Evolutionary conservation across 2,888 invertebrate genomes (phyloP).

Genomic region (Drosophila koepferae): DNA sequence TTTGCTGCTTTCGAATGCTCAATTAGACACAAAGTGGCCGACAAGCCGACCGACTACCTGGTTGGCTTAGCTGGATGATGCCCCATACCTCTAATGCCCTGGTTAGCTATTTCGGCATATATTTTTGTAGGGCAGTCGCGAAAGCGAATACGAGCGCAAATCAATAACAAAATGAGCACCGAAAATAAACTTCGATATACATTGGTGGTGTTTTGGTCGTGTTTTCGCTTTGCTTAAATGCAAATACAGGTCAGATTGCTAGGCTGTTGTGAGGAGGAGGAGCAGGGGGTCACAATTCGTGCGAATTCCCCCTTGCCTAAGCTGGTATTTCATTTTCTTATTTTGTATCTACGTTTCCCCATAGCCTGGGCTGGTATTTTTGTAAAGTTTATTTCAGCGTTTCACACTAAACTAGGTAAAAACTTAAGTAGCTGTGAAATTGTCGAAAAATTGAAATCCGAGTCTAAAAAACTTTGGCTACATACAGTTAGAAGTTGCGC

Average conservation of each 20-base stretch:
- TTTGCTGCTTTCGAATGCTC: constrained; percentile 63
- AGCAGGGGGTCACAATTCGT: constrained; percentile 26
- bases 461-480: constrained; percentile 16
- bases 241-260: constrained; percentile 50
- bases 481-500: constrained; percentile 46
- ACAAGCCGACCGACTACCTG: constrained; percentile 44
- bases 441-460: constrained; percentile 53
- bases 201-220: constrained; percentile 29
- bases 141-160: constrained; percentile 33
- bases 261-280: background rate
- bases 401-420: constrained; percentile 29
- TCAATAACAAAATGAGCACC: constrained; percentile 55
- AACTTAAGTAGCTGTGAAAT: constrained; percentile 53
- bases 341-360: background rate
- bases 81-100: constrained; percentile 26
- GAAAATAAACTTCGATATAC: constrained; percentile 53
- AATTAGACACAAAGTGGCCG: constrained; percentile 68
- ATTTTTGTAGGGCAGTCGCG: constrained; percentile 32
- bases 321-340: background rate
- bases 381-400: constrained; percentile 27
- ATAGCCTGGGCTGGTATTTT: constrained; percentile 18
- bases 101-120: constrained; percentile 45
- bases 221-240: constrained; percentile 50
- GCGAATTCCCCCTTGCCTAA: constrained; percentile 46
- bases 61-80: constrained; percentile 25